Evolutionary conservation across 2,113 vertebrate genomes (phyloP).

Genomic region (Herpetotheres cachinnans): DNA sequence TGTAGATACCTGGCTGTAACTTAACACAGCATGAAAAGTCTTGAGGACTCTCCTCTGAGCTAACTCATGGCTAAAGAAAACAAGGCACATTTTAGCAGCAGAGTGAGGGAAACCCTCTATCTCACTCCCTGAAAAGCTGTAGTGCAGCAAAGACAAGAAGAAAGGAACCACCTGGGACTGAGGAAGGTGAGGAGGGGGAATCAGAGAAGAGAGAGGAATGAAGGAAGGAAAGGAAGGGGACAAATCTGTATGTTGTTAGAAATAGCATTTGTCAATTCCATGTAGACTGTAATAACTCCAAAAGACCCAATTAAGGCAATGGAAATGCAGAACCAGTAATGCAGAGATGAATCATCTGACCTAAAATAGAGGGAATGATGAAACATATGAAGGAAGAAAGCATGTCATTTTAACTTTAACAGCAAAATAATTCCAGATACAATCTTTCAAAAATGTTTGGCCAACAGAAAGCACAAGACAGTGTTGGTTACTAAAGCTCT

Average conservation of each 20-base stretch:
- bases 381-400: constrained; percentile 31
- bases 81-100: neutral
- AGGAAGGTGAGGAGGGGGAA: neutral
- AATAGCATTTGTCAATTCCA: constrained; percentile 5
- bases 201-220: neutral
- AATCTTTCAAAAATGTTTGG: neutral
- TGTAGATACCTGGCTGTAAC: neutral
- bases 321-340: constrained; percentile 44
- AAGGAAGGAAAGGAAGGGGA: neutral
- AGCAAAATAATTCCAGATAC: constrained; percentile 10
- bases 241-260: neutral
- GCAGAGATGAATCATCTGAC: constrained; percentile 62
- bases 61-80: neutral
- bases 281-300: neutral
- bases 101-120: neutral
- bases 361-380: constrained; percentile 40
- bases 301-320: constrained; percentile 53
- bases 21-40: neutral
- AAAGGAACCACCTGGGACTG: neutral
- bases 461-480: neutral
- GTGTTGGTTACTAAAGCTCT: neutral
- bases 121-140: neutral
- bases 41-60: neutral
- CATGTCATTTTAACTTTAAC: constrained; percentile 38
- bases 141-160: neutral